Conservation (phyloP, 2,888 invertebrate species). For the Carcina quercana region DNA sequence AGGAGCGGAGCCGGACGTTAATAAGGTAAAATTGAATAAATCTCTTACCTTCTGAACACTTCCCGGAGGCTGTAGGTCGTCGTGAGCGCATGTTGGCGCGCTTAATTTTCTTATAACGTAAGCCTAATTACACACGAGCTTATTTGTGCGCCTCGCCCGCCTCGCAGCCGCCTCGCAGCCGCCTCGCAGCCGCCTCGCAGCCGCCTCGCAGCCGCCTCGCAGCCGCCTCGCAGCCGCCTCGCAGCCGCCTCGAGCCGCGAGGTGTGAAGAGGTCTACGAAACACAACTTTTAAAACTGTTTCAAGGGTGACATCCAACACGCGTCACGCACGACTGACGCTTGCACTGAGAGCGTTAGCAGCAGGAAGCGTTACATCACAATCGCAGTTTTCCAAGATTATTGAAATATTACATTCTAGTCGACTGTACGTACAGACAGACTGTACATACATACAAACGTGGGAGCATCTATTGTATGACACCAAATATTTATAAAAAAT, state of each 20-base stretch:
- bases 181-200: constrained; percentile 14
- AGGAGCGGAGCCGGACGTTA: too few relatives aligned
- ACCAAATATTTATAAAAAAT: too few relatives aligned
- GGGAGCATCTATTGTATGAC: too few relatives aligned
- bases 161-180: constrained; percentile 14
- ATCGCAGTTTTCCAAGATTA: too few relatives aligned
- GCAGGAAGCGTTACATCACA: too few relatives aligned
- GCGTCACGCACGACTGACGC: constrained; percentile 24
- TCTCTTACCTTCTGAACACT: too few relatives aligned
- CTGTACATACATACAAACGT: too few relatives aligned
- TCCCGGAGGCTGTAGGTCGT: neutral
- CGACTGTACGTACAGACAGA: too few relatives aligned
- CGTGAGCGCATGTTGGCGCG: constrained; percentile 13
- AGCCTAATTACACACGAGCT: constrained; percentile 62
- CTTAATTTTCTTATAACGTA: constrained; percentile 59
- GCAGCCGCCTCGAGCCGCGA: constrained; percentile 19
- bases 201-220: constrained; percentile 14
- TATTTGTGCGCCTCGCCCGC: constrained; percentile 26
- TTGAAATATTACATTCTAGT: too few relatives aligned
- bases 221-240: constrained; percentile 13
- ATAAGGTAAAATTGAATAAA: too few relatives aligned
- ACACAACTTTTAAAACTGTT: constrained; percentile 40
- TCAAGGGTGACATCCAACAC: constrained; percentile 46
- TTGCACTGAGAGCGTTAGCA: neutral
- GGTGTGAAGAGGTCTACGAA: constrained; percentile 39